Base-by-base conservation (phyloP, 2,113 vertebrate species). In the Poeciliopsis prolifica region DNA sequence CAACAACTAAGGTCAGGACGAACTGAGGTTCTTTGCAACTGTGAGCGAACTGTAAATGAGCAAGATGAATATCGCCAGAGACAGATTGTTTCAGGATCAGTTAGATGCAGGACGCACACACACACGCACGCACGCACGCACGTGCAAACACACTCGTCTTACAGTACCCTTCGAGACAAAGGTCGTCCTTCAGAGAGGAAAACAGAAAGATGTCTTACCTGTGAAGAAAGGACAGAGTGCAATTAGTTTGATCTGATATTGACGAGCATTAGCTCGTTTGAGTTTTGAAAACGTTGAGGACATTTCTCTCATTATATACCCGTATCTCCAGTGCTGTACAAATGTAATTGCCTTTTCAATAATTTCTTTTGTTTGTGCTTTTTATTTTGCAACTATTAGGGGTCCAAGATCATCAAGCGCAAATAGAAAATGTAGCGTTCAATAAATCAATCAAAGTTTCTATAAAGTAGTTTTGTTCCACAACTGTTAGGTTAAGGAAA, bases 1-100 rank as follows among this genome's bases (percentile, higher is more conserved):
- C 76, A 86, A 80, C 82, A 86, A 84, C 82, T 86, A 77, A 93
- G 88, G 90, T 92, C 88, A 89, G 78, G 79, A 84, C 70, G 81
- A 91, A 90, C 74, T 78, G 54, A 80, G 84, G 80, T 82, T 83
- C 81, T 86, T 82, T 67, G 85, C 86, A 85, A 74, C 66, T 86
- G 72, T 78, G 75, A 85, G 65, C 74, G 80, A 86, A 92, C 80
- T 86, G 77, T 84, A 87, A 91, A 91, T 91, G 82, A 91, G 82
- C 71, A 6, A 76, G 83, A 87, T 86, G 85, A 80, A 88, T 85
- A 89, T 86, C 82, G 78, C 82, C 84, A 70, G 76, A 89, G 67
- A 77, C 79, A 15, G 65, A 78, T 26, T 10, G 77, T 68, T 66
- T 83, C 58, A 24, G 78, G 85, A 89, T 79, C 31, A 84, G 64